A percentile compares a stretch with the other conserved stretches of the same genome.
Evolutionary conservation across 2,797 vertebrate species (phyloP).

Genomic region (Enteromius fasciolatus): DNA sequence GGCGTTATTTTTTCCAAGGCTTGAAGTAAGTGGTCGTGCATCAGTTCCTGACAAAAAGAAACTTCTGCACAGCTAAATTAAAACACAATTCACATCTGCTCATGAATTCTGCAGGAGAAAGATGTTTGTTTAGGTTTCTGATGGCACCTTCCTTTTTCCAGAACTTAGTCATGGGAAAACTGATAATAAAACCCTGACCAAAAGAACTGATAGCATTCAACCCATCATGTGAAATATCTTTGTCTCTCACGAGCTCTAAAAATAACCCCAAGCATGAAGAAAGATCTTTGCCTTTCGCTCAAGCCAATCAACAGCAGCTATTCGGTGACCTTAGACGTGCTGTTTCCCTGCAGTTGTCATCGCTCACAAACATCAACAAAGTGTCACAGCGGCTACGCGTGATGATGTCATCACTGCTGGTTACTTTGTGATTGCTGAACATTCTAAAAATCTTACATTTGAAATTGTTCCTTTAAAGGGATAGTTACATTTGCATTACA

Average conservation of each 20-base stretch:
- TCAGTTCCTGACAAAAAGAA: background rate
- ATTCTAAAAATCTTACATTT: background rate
- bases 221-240: slow-evolving; percentile 12
- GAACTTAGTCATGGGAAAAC: slow-evolving; percentile 23
- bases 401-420: background rate
- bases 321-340: background rate
- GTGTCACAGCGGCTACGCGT: background rate
- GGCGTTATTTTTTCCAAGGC: background rate
- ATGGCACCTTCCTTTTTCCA: background rate
- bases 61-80: background rate
- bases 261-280: background rate
- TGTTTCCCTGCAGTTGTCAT: background rate
- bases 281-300: background rate
- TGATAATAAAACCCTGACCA: background rate
- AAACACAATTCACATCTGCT: slow-evolving; percentile 20
- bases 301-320: background rate
- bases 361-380: background rate
- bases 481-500: background rate
- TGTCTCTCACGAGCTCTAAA: background rate
- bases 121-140: slow-evolving; percentile 21
- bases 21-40: background rate
- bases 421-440: background rate
- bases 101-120: background rate
- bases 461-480: background rate
- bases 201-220: slow-evolving; percentile 10